Evolutionary conservation across 1,140 invertebrate genomes (phyloP), one percentile per base, ranked within the genome.

Genomic region (Camponotus vicinus): DNA sequence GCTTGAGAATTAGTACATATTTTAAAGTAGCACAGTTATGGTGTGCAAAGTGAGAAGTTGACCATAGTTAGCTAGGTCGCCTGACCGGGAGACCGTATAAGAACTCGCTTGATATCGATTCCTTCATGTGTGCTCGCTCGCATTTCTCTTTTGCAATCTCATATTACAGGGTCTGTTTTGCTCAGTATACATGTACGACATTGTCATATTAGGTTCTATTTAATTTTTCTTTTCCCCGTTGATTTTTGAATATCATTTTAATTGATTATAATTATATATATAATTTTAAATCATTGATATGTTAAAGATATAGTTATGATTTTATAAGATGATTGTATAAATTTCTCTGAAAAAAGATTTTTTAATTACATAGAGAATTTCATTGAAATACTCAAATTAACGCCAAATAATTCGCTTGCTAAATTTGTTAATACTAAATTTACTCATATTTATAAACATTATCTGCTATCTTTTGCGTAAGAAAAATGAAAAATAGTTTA

Each of bases 31-130:
- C 7, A 45, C 52, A 4, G 59, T 34, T 83, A 61, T 63, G 55
- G 40, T 61, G 13, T 52, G 3, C 21, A 13, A 34, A 61, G 27
- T 45, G n/a, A 61, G 18, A 66, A 59, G 55, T 55, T 21, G 52
- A 75, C 61, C 55, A 55, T 34, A 66, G 42, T 77, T 78, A 49
- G 63, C 57, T 57, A 76, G 45, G 78, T 61, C 42, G 59, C 11
- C 59, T 82, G 75, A 89, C 89, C 42, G 70, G 82, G 92, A 93
- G 92, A 92, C 94, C 94, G 82, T 94, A 95, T 90, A 95, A 94
- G 91, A 94, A 92, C 93, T 90, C 85, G 86, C 85, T 89, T 84
- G 90, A 89, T 94, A 95, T 95, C 94, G 94, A 95, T 95, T 94
- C 90, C 90, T 78, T 78, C 61, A 63, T 55, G 87, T 83, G 52